Evolutionary conservation across 2,888 invertebrate species (phyloP).

Genomic region (Erannis defoliaria): DNA sequence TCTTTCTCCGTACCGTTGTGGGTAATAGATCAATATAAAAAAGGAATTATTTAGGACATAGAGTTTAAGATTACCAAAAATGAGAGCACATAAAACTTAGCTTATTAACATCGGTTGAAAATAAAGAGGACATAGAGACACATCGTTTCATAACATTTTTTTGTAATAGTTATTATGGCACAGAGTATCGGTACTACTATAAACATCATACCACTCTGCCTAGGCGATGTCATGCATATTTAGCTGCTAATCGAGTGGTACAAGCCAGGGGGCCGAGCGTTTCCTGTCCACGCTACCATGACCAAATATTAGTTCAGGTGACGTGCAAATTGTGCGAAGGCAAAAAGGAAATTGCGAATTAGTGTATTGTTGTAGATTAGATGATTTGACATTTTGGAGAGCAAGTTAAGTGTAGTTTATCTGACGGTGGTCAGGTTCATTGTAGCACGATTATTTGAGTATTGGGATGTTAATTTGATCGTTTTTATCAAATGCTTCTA

Average conservation of each 20-base stretch:
- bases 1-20: too few species aligned
- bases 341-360: slow-evolving; percentile 21
- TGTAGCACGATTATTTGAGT: too few species aligned
- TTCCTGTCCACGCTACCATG: neutral
- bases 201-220: neutral
- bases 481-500: too few species aligned
- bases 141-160: neutral
- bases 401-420: too few species aligned
- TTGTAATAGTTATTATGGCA: slow-evolving; percentile 3
- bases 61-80: too few species aligned
- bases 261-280: slow-evolving; percentile 13
- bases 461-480: too few species aligned
- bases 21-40: too few species aligned
- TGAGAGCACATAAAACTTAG: too few species aligned
- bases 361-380: slow-evolving; percentile 12
- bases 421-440: too few species aligned
- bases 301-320: slow-evolving; percentile 13
- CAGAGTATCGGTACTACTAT: slow-evolving; percentile 1
- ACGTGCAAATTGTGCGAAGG: slow-evolving; percentile 7
- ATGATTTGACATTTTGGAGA: slow-evolving; percentile 5
- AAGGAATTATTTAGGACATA: too few species aligned
- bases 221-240: slow-evolving; percentile 33
- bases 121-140: neutral
- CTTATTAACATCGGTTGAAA: neutral
- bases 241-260: slow-evolving; percentile 11